Conservation (phyloP, 2,888 invertebrate species). For the Epinotia brunnichana region DNA sequence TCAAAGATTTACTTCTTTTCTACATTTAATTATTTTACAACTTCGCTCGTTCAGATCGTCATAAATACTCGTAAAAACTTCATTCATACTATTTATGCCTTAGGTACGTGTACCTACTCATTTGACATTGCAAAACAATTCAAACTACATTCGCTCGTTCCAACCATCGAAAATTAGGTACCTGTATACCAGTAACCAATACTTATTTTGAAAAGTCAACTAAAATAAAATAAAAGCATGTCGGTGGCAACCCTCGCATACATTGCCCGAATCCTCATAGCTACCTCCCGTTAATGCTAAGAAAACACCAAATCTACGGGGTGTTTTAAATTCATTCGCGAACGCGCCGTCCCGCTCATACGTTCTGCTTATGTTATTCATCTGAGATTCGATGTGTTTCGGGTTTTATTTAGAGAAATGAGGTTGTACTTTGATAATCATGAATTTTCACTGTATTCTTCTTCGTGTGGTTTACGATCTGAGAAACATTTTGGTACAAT, state of each 20-base stretch:
- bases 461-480: neutral
- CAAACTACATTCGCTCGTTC: too few species aligned
- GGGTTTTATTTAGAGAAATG: constrained; percentile 20
- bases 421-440: neutral
- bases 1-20: too few species aligned
- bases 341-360: constrained; percentile 59
- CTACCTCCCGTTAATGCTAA: constrained; percentile 75
- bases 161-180: too few species aligned
- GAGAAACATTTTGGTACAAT: neutral
- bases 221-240: constrained; percentile 12
- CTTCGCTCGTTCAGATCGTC: too few species aligned
- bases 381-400: constrained; percentile 41
- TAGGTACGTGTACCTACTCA: too few species aligned
- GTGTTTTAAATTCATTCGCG: constrained; percentile 77
- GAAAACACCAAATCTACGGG: constrained; percentile 77
- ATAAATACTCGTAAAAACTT: too few species aligned
- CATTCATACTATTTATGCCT: too few species aligned
- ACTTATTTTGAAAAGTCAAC: neutral
- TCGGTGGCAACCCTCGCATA: constrained; percentile 66
- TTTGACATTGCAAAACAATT: too few species aligned
- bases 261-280: constrained; percentile 72
- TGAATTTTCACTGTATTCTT: too few species aligned
- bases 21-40: too few species aligned
- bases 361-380: constrained; percentile 49
- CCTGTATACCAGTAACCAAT: too few species aligned